Evolutionary conservation across 2,888 invertebrate species (phyloP).

Genomic region (Nomada fucata): DNA sequence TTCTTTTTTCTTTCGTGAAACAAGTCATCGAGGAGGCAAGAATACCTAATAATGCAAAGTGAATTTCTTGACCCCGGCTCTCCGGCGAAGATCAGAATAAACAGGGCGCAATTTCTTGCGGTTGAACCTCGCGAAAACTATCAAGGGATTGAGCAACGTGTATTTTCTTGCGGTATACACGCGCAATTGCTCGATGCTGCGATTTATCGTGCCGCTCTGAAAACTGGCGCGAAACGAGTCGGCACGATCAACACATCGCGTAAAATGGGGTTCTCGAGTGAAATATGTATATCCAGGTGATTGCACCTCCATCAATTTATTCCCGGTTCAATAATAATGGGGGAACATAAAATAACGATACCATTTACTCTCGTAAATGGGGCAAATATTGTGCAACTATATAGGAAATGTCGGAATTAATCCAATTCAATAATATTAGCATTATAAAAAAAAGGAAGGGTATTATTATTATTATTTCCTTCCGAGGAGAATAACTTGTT

Average conservation of each 20-base stretch:
- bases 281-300: slow-evolving; percentile 39
- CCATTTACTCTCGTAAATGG: not conserved
- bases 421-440: too few relatives aligned
- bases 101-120: slow-evolving; percentile 18
- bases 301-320: slow-evolving; percentile 31
- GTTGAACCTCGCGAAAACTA: slow-evolving; percentile 23
- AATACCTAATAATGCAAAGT: not conserved
- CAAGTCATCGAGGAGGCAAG: too few relatives aligned
- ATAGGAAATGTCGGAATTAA: too few relatives aligned
- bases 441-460: too few relatives aligned
- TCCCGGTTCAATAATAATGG: not conserved
- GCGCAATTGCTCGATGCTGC: slow-evolving; percentile 51
- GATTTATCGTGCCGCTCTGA: slow-evolving; percentile 64
- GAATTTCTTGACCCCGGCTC: not conserved
- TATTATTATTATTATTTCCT: too few relatives aligned
- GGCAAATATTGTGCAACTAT: not conserved
- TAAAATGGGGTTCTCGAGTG: slow-evolving; percentile 32
- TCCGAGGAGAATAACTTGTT: too few relatives aligned
- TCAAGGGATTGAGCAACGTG: slow-evolving; percentile 38
- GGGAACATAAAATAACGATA: not conserved
- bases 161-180: slow-evolving; percentile 44
- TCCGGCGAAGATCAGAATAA: slow-evolving; percentile 17
- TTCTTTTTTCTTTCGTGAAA: not conserved
- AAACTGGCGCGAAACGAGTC: slow-evolving; percentile 58
- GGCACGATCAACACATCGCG: slow-evolving; percentile 46